Evolutionary conservation across 2,113 vertebrate species (phyloP).

Genomic region (Podarcis muralis): DNA sequence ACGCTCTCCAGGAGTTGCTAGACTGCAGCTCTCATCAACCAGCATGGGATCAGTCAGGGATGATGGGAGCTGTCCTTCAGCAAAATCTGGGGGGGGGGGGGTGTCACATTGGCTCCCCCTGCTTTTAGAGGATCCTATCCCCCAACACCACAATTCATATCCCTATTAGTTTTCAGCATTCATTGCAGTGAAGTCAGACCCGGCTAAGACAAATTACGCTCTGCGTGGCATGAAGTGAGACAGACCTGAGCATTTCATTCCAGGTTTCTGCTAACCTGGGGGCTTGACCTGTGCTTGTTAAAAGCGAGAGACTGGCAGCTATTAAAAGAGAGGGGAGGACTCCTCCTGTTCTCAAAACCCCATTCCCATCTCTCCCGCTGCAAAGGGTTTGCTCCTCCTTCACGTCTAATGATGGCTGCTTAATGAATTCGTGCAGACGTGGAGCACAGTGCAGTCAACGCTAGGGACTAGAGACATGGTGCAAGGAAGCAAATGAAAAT

Average conservation of each 20-base stretch:
- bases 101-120: no score
- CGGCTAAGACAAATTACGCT: neutral
- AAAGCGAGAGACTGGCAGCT: conserved; percentile 30
- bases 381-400: conserved; percentile 44
- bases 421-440: conserved; percentile 53
- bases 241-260: conserved; percentile 26
- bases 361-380: neutral
- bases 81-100: no score
- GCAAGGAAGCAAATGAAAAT: conserved; percentile 33
- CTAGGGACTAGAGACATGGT: conserved; percentile 13
- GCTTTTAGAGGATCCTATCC: neutral
- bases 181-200: neutral
- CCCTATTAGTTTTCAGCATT: neutral
- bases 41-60: no score
- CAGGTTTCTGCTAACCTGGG: conserved; percentile 14
- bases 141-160: neutral
- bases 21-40: no score
- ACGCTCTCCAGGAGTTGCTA: no score
- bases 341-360: conserved; percentile 37
- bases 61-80: no score
- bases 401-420: conserved; percentile 35
- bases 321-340: conserved; percentile 22
- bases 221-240: neutral
- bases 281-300: conserved; percentile 3
- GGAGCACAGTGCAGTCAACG: conserved; percentile 45